Conservation (phyloP, 2,797 vertebrate species). For the Pelobates cultripes region DNA sequence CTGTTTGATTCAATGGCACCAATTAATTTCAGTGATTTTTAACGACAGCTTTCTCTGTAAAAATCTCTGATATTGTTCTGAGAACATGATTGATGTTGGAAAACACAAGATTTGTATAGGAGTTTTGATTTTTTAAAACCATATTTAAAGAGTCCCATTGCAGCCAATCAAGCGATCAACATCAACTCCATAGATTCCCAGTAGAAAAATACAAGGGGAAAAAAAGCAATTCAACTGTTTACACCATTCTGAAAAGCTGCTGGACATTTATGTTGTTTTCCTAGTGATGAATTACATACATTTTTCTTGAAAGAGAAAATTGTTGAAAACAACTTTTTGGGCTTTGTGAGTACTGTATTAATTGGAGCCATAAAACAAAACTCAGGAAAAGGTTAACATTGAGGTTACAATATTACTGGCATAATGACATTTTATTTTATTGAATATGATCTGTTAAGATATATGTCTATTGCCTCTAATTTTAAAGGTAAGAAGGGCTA, state of each 20-base stretch:
- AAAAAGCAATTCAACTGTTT: constrained; percentile 69
- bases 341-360: constrained; percentile 38
- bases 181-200: constrained; percentile 78
- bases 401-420: constrained; percentile 16
- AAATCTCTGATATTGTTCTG: constrained; percentile 75
- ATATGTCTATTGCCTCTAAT: no score
- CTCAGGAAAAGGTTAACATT: constrained; percentile 16
- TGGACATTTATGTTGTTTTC: constrained; percentile 70
- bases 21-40: constrained; percentile 86
- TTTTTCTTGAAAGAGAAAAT: constrained; percentile 74
- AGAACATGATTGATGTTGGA: constrained; percentile 72
- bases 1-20: constrained; percentile 79
- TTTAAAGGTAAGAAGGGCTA: no score
- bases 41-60: constrained; percentile 78
- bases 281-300: constrained; percentile 69
- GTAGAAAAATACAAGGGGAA: constrained; percentile 70
- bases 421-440: constrained; percentile 12
- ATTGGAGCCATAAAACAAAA: constrained; percentile 35
- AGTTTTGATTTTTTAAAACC: constrained; percentile 71
- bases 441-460: not conserved
- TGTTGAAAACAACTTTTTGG: constrained; percentile 60
- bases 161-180: constrained; percentile 85
- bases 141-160: constrained; percentile 83
- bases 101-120: constrained; percentile 78
- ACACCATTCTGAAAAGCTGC: constrained; percentile 62